Base-by-base conservation (phyloP, 2,888 invertebrate genomes). In the Protonemura montana region DNA sequence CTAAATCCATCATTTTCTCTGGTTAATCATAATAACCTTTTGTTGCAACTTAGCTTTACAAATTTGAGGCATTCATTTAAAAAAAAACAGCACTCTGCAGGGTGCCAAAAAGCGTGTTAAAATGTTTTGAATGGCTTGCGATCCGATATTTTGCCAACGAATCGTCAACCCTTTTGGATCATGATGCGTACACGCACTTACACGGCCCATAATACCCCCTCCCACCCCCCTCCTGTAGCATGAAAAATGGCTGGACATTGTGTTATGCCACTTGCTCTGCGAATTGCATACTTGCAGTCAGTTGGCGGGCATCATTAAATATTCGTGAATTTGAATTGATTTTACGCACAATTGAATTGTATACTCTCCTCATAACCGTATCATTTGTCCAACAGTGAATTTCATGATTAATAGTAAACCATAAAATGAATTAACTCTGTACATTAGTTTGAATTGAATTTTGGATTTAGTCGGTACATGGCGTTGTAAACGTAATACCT, bases 261-360 rank as follows among this genome's bases (percentile, higher is more conserved):
- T 59, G 13, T 59, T 59, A 2, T 21, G 1, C 7, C 21, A 21
- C 59, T 10, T 59, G 59, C 21, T 21, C 6, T 21, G 59, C 59
- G 59, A 21, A 59, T 59, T 59, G 59, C 59, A 59, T 59, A 59
- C 59, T 21, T 59, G 59, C 59, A 59, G 21, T 7, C 35, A 35
- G 59, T 21, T 21, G 16, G 35, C 13, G 59, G 59, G 59, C 59
- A 59, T 2, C 59, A 59, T 21, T 10, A 2, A 21, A 59, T 59
- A 59, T 13, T 7, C 59, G 59, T 21, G 59, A 59, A 59, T 59
- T 59, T 59, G 59, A 59, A 59, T 59, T 59, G 59, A 59, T 59
- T 59, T 59, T 59, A 59, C 59, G 59, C 59, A 59, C 59, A 59
- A 59, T 59, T 59, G 59, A 59, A 59, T 59, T 59, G n/a, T n/a